Percentiles rank a stretch among this genome's conserved stretches.
Evolutionary conservation across 2,888 invertebrate genomes (phyloP).

Genomic region (Leptura quadrifasciata): DNA sequence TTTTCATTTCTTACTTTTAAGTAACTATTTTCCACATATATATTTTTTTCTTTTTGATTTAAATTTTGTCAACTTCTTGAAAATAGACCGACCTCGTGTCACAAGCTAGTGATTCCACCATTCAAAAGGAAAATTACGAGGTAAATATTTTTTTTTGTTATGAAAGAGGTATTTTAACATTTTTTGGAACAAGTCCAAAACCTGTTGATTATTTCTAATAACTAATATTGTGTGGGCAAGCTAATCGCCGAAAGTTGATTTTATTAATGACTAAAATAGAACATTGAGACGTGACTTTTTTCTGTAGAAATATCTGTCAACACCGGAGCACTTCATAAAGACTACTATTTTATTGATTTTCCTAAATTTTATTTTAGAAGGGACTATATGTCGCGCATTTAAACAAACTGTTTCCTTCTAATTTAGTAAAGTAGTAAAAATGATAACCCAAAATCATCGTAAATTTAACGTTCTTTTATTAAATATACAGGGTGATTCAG

Average conservation of each 20-base stretch:
- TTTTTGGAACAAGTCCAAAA: slow-evolving; percentile 1
- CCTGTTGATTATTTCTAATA: slow-evolving; percentile 1
- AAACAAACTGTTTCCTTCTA: not conserved
- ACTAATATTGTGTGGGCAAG: slow-evolving; percentile 10
- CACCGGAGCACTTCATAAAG: not conserved
- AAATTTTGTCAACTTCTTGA: slow-evolving; percentile 2
- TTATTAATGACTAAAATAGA: not conserved
- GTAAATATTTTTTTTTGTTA: slow-evolving; percentile 15
- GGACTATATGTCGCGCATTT: not conserved
- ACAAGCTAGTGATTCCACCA: slow-evolving; percentile 1
- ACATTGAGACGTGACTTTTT: not conserved
- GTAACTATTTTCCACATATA: not conserved
- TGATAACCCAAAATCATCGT: no score
- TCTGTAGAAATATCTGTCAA: not conserved
- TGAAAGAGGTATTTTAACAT: slow-evolving; percentile 15
- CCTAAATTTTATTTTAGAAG: not conserved
- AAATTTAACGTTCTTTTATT: no score
- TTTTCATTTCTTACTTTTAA: no score
- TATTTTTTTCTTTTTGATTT: not conserved
- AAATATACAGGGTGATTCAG: no score
- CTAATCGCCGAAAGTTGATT: not conserved
- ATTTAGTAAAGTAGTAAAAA: no score
- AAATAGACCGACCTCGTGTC: slow-evolving; percentile 7
- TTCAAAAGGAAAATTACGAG: slow-evolving; percentile 1
- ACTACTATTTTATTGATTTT: not conserved